phyloP scores from a whole-genome alignment of 2,797 vertebrate genomes.

The Neolamprologus multifasciatus region DNA sequence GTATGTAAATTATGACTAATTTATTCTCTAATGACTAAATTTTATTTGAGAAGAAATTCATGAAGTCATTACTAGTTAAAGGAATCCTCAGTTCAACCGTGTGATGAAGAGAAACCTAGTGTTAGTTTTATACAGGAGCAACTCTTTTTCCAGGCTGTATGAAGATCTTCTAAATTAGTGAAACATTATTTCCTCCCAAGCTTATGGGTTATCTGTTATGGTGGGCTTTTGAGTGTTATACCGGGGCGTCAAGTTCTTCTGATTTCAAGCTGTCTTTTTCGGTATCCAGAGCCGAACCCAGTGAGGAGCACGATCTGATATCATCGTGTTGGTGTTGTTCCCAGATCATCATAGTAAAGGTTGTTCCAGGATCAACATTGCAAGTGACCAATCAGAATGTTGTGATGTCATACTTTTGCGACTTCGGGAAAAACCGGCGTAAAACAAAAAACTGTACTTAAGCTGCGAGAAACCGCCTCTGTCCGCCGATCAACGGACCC shows the following conservation, averaged over 20 bases:
- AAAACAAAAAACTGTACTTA: too few species aligned
- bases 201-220: not conserved
- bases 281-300: not conserved
- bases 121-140: not conserved
- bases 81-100: not conserved
- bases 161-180: not conserved
- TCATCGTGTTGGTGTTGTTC: too few species aligned
- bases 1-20: not conserved
- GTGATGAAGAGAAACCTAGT: not conserved
- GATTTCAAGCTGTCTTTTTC: not conserved
- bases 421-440: too few species aligned
- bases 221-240: not conserved
- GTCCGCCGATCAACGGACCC: too few species aligned
- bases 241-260: not conserved
- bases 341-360: too few species aligned
- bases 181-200: not conserved
- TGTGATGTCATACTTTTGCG: too few species aligned
- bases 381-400: too few species aligned
- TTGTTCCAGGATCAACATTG: too few species aligned
- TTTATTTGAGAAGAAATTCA: not conserved
- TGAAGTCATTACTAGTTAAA: not conserved
- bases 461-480: too few species aligned
- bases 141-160: not conserved
- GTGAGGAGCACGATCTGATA: not conserved
- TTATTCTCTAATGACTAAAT: not conserved